These are phyloP conservation scores for Pseudoips prasinana DNA, from an alignment of 2,888 invertebrate genomes.

Conservation along the genomic window DNA sequence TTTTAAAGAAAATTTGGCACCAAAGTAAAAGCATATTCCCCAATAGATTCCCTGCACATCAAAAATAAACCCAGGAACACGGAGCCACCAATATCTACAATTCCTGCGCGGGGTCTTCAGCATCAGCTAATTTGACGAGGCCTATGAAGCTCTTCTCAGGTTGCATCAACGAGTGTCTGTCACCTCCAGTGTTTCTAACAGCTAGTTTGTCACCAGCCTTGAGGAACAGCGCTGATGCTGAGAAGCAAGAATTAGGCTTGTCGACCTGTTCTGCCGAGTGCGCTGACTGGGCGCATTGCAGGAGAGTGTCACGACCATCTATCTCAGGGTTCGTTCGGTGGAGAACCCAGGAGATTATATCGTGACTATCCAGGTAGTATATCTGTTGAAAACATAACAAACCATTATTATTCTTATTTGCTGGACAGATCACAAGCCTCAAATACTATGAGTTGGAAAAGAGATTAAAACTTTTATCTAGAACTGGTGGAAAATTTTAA, in stretches of 20 bases:
- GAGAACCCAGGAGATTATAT: constrained; percentile 88
- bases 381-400: constrained; percentile 75
- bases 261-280: constrained; percentile 76
- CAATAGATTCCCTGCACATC: too few relatives aligned
- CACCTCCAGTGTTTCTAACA: constrained; percentile 86
- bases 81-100: too few relatives aligned
- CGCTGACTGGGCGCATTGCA: constrained; percentile 88
- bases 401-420: neutral
- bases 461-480: too few relatives aligned
- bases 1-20: too few relatives aligned
- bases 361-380: constrained; percentile 89
- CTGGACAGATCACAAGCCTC: too few relatives aligned
- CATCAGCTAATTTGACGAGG: constrained; percentile 87
- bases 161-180: constrained; percentile 86
- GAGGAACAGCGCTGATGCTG: constrained; percentile 85
- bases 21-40: too few relatives aligned
- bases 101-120: constrained; percentile 62
- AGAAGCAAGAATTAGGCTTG: constrained; percentile 89
- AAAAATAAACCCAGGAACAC: too few relatives aligned
- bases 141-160: constrained; percentile 92
- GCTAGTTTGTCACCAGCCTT: constrained; percentile 85
- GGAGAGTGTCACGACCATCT: constrained; percentile 82
- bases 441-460: too few relatives aligned
- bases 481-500: too few relatives aligned
- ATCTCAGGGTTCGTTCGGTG: constrained; percentile 79